These are phyloP conservation scores for Colinus virginianus DNA, from an alignment of 2,113 vertebrate species.

Conservation along the genomic window DNA sequence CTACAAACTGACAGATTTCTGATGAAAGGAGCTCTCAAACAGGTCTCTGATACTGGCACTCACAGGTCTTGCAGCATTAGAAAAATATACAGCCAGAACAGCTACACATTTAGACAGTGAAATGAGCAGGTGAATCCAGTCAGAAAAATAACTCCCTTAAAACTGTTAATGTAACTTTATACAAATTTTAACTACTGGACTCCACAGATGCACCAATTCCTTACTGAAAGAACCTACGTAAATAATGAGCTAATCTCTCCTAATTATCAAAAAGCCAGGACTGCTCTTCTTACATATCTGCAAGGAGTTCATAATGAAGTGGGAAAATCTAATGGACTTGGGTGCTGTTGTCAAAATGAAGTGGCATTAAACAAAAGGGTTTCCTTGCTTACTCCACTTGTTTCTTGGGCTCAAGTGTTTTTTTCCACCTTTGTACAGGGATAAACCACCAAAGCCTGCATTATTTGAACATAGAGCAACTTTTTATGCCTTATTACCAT, in stretches of 20 bases:
- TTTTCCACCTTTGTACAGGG: neutral
- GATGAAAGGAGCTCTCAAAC: neutral
- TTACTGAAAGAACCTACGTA: neutral
- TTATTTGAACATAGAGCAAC: neutral
- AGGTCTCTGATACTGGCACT: neutral
- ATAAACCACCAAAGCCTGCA: neutral
- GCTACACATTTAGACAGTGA: neutral
- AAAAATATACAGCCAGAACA: neutral
- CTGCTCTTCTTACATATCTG: neutral
- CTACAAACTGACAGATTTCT: neutral
- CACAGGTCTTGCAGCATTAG: neutral
- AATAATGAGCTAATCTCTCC: neutral
- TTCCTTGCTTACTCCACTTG: neutral
- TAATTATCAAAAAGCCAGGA: neutral
- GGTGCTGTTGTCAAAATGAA: neutral
- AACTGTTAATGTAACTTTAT: neutral
- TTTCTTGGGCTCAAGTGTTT: neutral
- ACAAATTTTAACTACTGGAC: neutral
- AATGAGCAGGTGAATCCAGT: neutral
- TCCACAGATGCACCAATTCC: neutral
- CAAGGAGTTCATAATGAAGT: neutral
- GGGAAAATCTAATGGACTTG: neutral
- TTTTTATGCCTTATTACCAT: conserved; percentile 80
- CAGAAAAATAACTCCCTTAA: neutral
- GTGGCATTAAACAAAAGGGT: neutral